Evolutionary conservation across 2,888 invertebrate species (phyloP), one percentile per base, ranked within the genome.

Genomic region (Operophtera brumata): DNA sequence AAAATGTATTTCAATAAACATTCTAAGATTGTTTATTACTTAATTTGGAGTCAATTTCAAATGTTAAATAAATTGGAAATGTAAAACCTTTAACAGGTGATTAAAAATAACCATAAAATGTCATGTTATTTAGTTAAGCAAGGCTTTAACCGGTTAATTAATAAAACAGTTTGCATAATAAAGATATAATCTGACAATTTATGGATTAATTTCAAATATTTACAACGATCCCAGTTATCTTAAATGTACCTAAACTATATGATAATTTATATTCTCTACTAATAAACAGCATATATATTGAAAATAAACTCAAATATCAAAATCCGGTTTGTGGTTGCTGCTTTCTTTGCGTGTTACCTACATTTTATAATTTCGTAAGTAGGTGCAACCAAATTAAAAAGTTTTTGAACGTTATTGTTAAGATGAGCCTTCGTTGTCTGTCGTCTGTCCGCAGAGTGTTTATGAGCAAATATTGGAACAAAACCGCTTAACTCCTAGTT

Each of bases 121-220:
- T 37, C 50, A 39, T 13, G 39, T 26, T 50, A 54, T 47, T 50
- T 45, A 50, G 39, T 47, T 42, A 47, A 60, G 51, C 40, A 41
- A 52, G 43, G 48, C 54, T 64, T 60, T 46, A 52, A 47, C 62
- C 59, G 55, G 61, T 64, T 70, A 72, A 72, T 71, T 71, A 69
- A 73, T 72, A 62, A 64, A 57, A 66, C 61, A 49, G 67, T 73
- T 73, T 65, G 54, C 70, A 74, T 74, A 69, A 69, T 67, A 70
- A 66, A 71, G 68, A 69, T 62, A 62, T 71, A 69, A 73, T 67
- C 65, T 50, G 43, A 13, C 47, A 61, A 74, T 71, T 71, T 72
- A 71, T 67, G 53, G 28, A 40, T 40, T 34, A 28, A 37, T 48
- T 35, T 30, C 20, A 9, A 59, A 54, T 52, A 49, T 57, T 58